A percentile compares a stretch with the other conserved stretches of the same genome.
Evolutionary conservation across 1,140 invertebrate genomes (phyloP).

Genomic region (Zaprionus capensis): DNA sequence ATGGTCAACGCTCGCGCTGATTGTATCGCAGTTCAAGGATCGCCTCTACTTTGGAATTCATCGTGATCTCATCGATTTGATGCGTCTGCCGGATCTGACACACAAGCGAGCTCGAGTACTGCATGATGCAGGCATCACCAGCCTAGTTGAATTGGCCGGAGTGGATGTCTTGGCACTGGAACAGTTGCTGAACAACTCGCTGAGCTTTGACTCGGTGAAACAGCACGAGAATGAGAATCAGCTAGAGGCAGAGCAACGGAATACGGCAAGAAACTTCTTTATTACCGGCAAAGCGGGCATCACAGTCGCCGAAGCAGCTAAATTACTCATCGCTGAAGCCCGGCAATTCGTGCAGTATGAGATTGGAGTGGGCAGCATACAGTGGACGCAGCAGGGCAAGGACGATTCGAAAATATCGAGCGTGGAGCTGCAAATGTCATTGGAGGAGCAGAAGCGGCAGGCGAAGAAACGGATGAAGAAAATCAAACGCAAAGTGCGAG

Average conservation of each 20-base stretch:
- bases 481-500: too few relatives aligned
- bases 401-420: background rate
- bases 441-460: constrained; percentile 8
- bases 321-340: constrained; percentile 92
- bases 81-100: constrained; percentile 93
- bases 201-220: constrained; percentile 94
- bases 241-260: constrained; percentile 88
- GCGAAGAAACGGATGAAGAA: background rate
- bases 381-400: constrained; percentile 84
- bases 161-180: constrained; percentile 89
- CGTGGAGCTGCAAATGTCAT: constrained; percentile 30
- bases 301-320: constrained; percentile 92
- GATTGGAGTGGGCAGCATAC: constrained; percentile 87
- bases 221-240: constrained; percentile 89
- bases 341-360: constrained; percentile 88
- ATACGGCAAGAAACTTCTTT: constrained; percentile 90
- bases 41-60: constrained; percentile 97
- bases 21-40: constrained; percentile 96
- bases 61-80: constrained; percentile 95
- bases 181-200: constrained; percentile 90
- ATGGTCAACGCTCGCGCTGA: constrained; percentile 95
- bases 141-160: constrained; percentile 90
- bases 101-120: constrained; percentile 93
- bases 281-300: constrained; percentile 92
- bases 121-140: constrained; percentile 93